Percentiles rank a stretch among this genome's conserved stretches.
These are phyloP conservation scores for Phasia obesa DNA, from an alignment of 2,888 invertebrate genomes.

Conservation along the genomic window DNA sequence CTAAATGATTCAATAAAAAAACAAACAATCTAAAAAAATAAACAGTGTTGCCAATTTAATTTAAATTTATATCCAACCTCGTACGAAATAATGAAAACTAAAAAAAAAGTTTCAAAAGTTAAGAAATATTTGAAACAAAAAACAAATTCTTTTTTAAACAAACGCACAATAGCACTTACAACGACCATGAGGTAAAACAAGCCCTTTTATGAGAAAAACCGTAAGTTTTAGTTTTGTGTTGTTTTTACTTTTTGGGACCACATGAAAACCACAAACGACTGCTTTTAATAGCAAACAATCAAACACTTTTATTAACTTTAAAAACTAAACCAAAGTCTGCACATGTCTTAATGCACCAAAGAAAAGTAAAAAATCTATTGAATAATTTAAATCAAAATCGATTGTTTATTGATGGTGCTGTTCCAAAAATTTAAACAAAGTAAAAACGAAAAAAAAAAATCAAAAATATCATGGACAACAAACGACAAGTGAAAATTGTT, in stretches of 20 bases:
- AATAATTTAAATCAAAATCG: conserved; percentile 62
- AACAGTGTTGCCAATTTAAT: too few species aligned
- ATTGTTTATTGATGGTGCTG: conserved; percentile 60
- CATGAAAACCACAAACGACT: too few species aligned
- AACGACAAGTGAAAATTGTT: conserved; percentile 50
- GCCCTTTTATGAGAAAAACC: conserved; percentile 58
- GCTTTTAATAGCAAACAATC: too few species aligned
- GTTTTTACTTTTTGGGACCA: not conserved
- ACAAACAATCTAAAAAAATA: too few species aligned
- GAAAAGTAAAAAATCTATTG: conserved; percentile 8
- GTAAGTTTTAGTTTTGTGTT: not conserved
- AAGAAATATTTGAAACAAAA: conserved; percentile 31
- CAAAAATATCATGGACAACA: conserved; percentile 27
- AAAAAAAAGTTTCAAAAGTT: conserved; percentile 28
- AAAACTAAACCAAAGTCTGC: not conserved
- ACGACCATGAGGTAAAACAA: conserved; percentile 27
- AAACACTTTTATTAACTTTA: too few species aligned
- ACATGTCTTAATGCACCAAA: conserved; percentile 26
- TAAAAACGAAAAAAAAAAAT: conserved; percentile 32
- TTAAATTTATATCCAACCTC: not conserved
- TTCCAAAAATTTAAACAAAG: conserved; percentile 38
- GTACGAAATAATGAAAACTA: too few species aligned
- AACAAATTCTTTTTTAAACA: not conserved
- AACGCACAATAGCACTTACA: not conserved
- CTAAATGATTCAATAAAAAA: too few species aligned